Base-by-base conservation (phyloP, 2,888 invertebrate genomes). In the Cepaea hortensis region DNA sequence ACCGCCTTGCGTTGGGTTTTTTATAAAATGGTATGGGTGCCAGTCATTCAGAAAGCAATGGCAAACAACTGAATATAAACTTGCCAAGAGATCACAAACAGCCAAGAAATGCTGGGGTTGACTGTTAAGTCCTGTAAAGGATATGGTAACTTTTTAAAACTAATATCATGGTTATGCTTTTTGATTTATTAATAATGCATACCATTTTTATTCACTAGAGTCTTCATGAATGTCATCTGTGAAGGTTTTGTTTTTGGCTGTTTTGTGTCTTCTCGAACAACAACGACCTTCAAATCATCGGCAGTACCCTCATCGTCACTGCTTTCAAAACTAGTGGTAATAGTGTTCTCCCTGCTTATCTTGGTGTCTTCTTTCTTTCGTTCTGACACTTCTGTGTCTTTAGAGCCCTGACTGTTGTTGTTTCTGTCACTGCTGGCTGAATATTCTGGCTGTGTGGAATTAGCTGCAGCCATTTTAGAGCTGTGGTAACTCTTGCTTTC, bases 151-250 rank as follows among this genome's bases (percentile, higher is more conserved):
- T 35, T 35, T 35, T 35, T 35, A 35, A 35, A 35, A 35, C 35
- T 35, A 35, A 35, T 35, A 35, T 35, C 35, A 35, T 35, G 35
- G 1, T 35, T 35, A 35, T 35, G 35, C 35, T 35, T 35, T 35
- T 35, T 1, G 35, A 35, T 35, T 35, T 35, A 35, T 13, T 23
- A 6, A 76, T 0, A 35, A 1, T 62, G 11, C 81, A 50, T 81
- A 81, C 81, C 81, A 81, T 81, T 81, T 65, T 35, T n/a, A 50
- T 50, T 79, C 5, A 85, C 65, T 6, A 83, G 83, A 18, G 83
- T 46, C 62, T 83, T 73, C 1, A 83, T 83, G 75, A 83, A 83
- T 35, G 83, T n/a, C 83, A 83, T 73, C 62, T 75, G 73, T 75
- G 73, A 35, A 46, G n/a, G 15, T 6, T 11, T 35, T 15, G 50